Base-by-base conservation (phyloP, 2,113 vertebrate species). In the Corythornis cristatus region DNA sequence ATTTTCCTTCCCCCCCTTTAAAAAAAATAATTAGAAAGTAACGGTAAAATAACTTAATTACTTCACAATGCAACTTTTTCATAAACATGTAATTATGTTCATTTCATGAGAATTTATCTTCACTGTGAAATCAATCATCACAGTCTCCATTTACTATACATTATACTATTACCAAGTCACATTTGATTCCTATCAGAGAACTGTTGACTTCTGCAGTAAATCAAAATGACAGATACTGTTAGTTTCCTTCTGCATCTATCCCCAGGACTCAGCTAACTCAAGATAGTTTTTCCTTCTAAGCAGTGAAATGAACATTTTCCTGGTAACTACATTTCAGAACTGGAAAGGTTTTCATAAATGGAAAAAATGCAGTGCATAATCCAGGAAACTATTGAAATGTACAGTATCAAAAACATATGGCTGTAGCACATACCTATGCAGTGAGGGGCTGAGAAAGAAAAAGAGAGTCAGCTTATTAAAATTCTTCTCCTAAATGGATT, bases 41-140 rank as follows among this genome's bases (percentile, higher is more conserved):
- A 87, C 79, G 72, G 45, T 65, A 83, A 95, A 94, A 97, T 43
- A 94, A 96, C 93, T 89, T 78, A 92, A 97, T 97, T 93, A 84
- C 89, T 96, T 97, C 90, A 95, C 91, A 95, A 84, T 28, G 67
- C 53, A 91, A 91, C 65, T 87, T 96, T 95, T 96, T 95, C 93
- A 95, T 91, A 94, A 88, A 82, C 90, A 79, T 65, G 51, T 88
- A 96, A 93, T 96, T 95, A 92, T 26, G 64, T 73, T 92, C 73
- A 75, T 94, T 97, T 96, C 95, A 95, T 96, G 93, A 97, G 96
- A 96, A 98, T 96, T 93, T 94, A 96, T 97, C 97, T 96, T 88
- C 94, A 92, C 96, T 96, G 91, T 97, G 97, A 97, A 97, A 97
- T 97, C 97, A 97, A 94, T 94, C 93, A 43, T 96, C 93, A 97